Evolutionary conservation across 2,797 vertebrate genomes (phyloP).

Genomic region (Myiotriccus ornatus): DNA sequence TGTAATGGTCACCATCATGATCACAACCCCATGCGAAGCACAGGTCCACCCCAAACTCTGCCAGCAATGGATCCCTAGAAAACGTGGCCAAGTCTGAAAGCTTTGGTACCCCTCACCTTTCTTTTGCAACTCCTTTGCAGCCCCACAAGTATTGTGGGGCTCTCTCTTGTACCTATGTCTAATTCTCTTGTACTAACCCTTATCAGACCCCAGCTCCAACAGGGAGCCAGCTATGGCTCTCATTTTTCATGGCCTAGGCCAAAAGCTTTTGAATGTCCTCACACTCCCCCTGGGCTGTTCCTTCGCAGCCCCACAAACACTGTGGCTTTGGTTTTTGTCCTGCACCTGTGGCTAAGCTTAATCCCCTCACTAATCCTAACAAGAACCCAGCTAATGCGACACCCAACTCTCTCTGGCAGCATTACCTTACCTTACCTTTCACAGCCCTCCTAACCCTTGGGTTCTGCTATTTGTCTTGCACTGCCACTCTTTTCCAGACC

Average conservation of each 20-base stretch:
- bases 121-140: background rate
- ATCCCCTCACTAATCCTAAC: background rate
- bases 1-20: background rate
- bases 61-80: background rate
- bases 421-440: background rate
- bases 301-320: background rate
- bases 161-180: background rate
- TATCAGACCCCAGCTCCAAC: background rate
- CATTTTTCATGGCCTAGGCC: background rate
- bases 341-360: background rate
- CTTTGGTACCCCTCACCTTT: background rate
- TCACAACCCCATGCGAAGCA: background rate
- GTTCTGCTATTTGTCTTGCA: background rate
- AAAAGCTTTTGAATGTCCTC: background rate
- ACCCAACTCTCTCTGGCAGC: background rate
- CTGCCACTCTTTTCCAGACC: background rate
- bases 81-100: background rate
- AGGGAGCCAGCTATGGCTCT: background rate
- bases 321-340: background rate
- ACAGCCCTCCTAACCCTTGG: too few relatives aligned
- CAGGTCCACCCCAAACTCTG: too few relatives aligned
- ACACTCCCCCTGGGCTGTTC: background rate
- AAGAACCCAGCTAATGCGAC: background rate
- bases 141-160: background rate
- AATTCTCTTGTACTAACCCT: background rate